Percentiles rank a stretch among this genome's conserved stretches.
Evolutionary conservation across 2,888 invertebrate genomes (phyloP).

Genomic region (Steinernema carpocapsae): DNA sequence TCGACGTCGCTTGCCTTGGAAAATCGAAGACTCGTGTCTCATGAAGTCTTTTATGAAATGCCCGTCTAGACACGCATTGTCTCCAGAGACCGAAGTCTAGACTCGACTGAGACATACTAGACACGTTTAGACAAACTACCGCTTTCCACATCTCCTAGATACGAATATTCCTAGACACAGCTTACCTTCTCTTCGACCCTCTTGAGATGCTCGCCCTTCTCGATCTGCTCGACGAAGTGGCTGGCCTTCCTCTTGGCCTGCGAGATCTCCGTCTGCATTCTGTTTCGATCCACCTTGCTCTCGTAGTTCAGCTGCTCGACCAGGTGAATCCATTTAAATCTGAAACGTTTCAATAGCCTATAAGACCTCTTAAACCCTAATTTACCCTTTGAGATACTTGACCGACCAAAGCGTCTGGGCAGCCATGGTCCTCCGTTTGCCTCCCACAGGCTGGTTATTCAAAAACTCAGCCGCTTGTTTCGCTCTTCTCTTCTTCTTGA

Average conservation of each 20-base stretch:
- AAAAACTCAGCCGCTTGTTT: constrained; percentile 49
- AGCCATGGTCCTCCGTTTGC: constrained; percentile 83
- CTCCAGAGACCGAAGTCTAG: too few species aligned
- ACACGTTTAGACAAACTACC: too few species aligned
- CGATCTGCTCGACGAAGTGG: constrained; percentile 78
- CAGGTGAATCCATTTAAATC: constrained; percentile 94
- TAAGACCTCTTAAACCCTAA: constrained; percentile 18
- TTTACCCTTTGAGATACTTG: constrained; percentile 83
- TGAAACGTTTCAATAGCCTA: constrained; percentile 61
- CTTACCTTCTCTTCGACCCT: constrained; percentile 63
- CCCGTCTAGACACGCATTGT: too few species aligned
- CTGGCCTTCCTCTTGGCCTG: constrained; percentile 89
- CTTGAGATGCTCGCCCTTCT: constrained; percentile 68
- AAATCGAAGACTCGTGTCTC: too few species aligned
- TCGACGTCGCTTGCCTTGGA: too few species aligned
- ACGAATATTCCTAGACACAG: neutral
- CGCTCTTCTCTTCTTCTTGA: constrained; percentile 58
- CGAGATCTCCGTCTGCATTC: constrained; percentile 75
- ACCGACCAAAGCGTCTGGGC: constrained; percentile 93
- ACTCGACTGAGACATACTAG: too few species aligned
- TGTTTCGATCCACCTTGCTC: constrained; percentile 84
- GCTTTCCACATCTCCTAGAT: neutral
- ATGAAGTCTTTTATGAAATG: too few species aligned
- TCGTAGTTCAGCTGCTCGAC: constrained; percentile 92
- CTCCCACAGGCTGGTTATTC: constrained; percentile 79